Evolutionary conservation across 2,888 invertebrate species (phyloP), one percentile per base, ranked within the genome.

Genomic region (Lysandra coridon): DNA sequence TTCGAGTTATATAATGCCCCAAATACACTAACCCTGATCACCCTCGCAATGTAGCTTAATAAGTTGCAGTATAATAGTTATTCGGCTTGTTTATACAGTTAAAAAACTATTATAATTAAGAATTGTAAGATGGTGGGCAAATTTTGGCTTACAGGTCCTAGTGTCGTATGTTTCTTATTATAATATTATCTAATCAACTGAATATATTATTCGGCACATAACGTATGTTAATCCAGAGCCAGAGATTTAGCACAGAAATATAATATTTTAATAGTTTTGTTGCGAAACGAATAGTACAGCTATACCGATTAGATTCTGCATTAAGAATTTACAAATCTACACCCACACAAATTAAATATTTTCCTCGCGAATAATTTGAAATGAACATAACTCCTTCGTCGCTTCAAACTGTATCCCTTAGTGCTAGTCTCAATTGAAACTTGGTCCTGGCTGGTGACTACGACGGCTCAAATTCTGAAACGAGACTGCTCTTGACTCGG

Each of bases 371-470:
- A 85, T 85, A 86, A 83, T 83, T 84, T 85, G 85, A 85, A 85
- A 88, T 85, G 85, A 88, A 86, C 85, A 84, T 85, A 87, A 87
- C 87, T 84, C 86, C 83, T 83, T 90, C 88, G 89, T 89, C 89
- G 90, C 89, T 87, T 90, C 89, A 90, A 90, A 91, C 88, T 90
- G 87, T 88, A 88, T 87, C 86, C 87, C 88, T 87, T 87, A 88
- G 86, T 81, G 83, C 85, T 88, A 89, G 90, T 92, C 92, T 91
- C 91, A 91, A 91, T 92, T 89, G 88, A 88, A 93, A 92, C 88
- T 93, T 92, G 85, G 87, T 87, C 90, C 85, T 85, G 84, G 84
- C 85, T 86, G 87, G 88, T 90, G 91, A 90, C 89, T 90, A 90
- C 84, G 85, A 86, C 87, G 85, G 85, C 85, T 86, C 88, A 85